These are phyloP conservation scores for Drosophila nigromelanica DNA, from an alignment of 1,140 invertebrate genomes.

Conservation along the genomic window DNA sequence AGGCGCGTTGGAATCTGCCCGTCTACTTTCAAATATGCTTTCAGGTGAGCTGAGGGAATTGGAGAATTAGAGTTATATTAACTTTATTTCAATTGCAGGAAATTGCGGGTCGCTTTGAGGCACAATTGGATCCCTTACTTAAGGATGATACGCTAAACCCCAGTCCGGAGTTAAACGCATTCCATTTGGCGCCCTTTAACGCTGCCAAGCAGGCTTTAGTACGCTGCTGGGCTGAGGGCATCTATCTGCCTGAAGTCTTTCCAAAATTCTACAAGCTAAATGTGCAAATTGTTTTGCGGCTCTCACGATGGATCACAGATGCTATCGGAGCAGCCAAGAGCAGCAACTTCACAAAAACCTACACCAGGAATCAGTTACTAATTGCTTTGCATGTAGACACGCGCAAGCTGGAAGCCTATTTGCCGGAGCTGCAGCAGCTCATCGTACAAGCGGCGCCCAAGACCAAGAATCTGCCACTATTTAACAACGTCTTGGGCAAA, in stretches of 20 bases:
- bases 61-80: not conserved
- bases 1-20: slow-evolving; percentile 95
- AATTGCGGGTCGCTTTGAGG: slow-evolving; percentile 88
- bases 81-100: slow-evolving; percentile 84
- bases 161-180: slow-evolving; percentile 18
- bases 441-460: slow-evolving; percentile 44
- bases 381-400: slow-evolving; percentile 70
- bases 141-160: slow-evolving; percentile 40
- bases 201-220: slow-evolving; percentile 83
- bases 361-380: slow-evolving; percentile 52
- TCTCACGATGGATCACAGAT: slow-evolving; percentile 88
- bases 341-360: slow-evolving; percentile 35
- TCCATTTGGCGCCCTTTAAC: slow-evolving; percentile 66
- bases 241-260: slow-evolving; percentile 90
- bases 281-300: slow-evolving; percentile 91
- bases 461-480: slow-evolving; percentile 39
- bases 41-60: slow-evolving; percentile 84
- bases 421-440: slow-evolving; percentile 54
- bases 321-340: slow-evolving; percentile 52
- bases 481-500: slow-evolving; percentile 60
- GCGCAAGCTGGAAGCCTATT: slow-evolving; percentile 52
- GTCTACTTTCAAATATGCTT: slow-evolving; percentile 98
- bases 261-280: slow-evolving; percentile 95
- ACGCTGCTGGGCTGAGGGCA: slow-evolving; percentile 89
- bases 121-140: slow-evolving; percentile 62